Evolutionary conservation across 2,888 invertebrate species (phyloP).

Genomic region (Ashinkailepas kermadecensis): DNA sequence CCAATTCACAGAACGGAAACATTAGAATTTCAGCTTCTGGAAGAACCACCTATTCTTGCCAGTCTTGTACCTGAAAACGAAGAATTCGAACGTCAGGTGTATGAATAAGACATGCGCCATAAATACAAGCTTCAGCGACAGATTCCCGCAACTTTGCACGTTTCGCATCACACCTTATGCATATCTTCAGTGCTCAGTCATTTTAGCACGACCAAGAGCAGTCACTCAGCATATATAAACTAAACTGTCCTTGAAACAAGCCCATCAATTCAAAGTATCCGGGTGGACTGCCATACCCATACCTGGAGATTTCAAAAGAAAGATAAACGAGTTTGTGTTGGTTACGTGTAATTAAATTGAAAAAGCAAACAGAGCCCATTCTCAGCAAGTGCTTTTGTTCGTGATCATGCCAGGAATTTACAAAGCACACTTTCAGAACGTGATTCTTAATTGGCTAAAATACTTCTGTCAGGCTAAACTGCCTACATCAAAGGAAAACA

Average conservation of each 20-base stretch:
- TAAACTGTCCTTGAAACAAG: background rate
- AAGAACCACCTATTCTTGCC: conserved; percentile 99
- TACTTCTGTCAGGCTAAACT: background rate
- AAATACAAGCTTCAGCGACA: no score
- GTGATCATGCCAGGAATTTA: background rate
- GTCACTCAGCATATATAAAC: background rate
- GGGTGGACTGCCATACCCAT: no score
- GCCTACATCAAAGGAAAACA: background rate
- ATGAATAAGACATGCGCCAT: no score
- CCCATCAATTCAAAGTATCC: no score
- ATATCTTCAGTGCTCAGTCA: no score
- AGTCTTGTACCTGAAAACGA: conserved; percentile 67
- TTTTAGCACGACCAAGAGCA: no score
- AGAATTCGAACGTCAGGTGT: no score
- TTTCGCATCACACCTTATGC: no score
- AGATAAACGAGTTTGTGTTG: no score
- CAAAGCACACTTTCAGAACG: background rate
- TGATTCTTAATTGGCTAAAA: background rate
- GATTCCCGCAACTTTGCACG: no score
- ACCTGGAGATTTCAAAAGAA: no score
- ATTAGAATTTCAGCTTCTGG: conserved; percentile 97
- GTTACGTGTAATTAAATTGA: background rate
- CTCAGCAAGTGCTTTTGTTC: background rate
- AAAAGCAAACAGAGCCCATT: background rate
- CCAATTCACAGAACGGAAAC: background rate